These are phyloP conservation scores for Sapajus apella DNA, from an alignment of 2,113 vertebrate species.

Conservation along the genomic window DNA sequence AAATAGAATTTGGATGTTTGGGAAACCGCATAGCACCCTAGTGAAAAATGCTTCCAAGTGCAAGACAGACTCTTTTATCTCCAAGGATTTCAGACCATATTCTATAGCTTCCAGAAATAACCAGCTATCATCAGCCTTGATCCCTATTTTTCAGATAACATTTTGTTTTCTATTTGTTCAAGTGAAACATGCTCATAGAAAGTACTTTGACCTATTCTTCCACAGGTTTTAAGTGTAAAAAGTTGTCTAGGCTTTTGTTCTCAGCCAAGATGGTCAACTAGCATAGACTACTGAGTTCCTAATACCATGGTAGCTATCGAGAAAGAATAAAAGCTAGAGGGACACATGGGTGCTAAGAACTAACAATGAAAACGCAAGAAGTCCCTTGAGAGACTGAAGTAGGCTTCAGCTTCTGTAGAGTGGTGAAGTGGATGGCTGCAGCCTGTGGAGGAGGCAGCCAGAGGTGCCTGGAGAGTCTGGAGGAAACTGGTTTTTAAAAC, in stretches of 20 bases:
- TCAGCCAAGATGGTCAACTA: not conserved
- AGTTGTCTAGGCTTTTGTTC: not conserved
- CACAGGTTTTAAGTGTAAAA: not conserved
- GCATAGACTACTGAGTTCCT: not conserved
- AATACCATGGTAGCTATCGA: not conserved
- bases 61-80: not conserved
- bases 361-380: fast-evolving
- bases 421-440: not conserved
- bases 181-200: not conserved
- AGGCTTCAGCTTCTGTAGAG: not conserved
- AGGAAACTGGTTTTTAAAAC: not conserved
- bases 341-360: fast-evolving
- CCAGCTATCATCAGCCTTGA: not conserved
- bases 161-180: not conserved
- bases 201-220: not conserved
- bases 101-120: not conserved
- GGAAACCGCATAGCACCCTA: not conserved
- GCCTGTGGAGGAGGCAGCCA: not conserved
- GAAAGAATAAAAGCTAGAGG: not conserved
- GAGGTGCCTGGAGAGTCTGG: not conserved
- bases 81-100: not conserved
- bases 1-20: fast-evolving
- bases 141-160: not conserved
- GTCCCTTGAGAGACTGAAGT: not conserved
- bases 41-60: not conserved